Percentiles rank a stretch among this genome's conserved stretches.
These are phyloP conservation scores for Varroa destructor DNA, from an alignment of 1,140 invertebrate species.

Conservation along the genomic window DNA sequence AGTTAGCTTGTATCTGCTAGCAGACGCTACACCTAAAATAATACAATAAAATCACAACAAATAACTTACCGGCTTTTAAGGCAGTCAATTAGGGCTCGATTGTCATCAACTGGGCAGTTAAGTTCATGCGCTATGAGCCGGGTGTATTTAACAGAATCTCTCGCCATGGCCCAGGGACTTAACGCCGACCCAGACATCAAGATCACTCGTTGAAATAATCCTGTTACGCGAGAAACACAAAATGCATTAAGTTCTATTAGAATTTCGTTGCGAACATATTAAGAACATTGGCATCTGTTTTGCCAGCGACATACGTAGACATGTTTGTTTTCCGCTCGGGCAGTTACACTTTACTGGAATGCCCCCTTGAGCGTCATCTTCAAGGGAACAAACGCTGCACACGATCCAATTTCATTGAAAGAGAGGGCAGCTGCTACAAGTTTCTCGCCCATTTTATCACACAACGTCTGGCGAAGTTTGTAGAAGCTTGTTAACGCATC, in stretches of 20 bases:
- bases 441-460: too few relatives aligned
- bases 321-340: too few relatives aligned
- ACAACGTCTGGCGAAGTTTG: too few relatives aligned
- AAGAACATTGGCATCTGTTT: too few relatives aligned
- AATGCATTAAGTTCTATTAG: conserved; percentile 35
- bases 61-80: conserved; percentile 29
- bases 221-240: conserved; percentile 43
- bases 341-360: too few relatives aligned
- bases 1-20: too few relatives aligned
- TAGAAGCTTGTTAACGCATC: too few relatives aligned
- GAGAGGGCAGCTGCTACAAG: too few relatives aligned
- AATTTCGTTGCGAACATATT: conserved; percentile 19
- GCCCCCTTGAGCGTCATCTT: too few relatives aligned
- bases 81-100: conserved; percentile 29
- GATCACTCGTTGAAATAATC: conserved; percentile 80
- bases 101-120: conserved; percentile 51
- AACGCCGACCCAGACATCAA: conserved; percentile 88
- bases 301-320: too few relatives aligned
- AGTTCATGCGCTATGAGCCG: conserved; percentile 67
- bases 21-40: conserved; percentile 40
- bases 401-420: too few relatives aligned
- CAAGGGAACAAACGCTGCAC: too few relatives aligned
- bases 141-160: conserved; percentile 71
- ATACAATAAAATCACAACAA: conserved; percentile 52
- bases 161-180: conserved; percentile 77